A percentile compares a stretch with the other conserved stretches of the same genome.
Evolutionary conservation across 2,888 invertebrate genomes (phyloP).

Genomic region (Platycheirus rosarum): DNA sequence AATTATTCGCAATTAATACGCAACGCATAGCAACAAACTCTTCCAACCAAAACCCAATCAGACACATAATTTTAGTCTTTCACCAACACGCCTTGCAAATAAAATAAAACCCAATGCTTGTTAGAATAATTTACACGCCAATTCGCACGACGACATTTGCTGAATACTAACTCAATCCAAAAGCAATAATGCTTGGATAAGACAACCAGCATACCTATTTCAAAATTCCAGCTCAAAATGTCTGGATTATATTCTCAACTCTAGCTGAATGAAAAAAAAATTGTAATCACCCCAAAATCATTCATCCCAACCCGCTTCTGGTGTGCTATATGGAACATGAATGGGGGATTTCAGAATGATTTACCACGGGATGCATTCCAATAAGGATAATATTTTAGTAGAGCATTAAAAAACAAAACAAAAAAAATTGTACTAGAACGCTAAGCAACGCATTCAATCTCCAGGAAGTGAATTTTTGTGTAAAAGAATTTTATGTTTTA

Average conservation of each 20-base stretch:
- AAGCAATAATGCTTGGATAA: neutral
- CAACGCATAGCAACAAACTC: too few relatives aligned
- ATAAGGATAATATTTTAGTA: constrained; percentile 47
- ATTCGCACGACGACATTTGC: constrained; percentile 46
- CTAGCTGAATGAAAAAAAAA: neutral
- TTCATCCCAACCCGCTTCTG: constrained; percentile 50
- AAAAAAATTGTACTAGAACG: constrained; percentile 49
- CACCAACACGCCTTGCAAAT: neutral
- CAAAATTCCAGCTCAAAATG: constrained; percentile 47
- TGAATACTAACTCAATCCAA: constrained; percentile 58
- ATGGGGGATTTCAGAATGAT: constrained; percentile 38
- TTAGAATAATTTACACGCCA: constrained; percentile 57
- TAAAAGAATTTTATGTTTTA: constrained; percentile 49
- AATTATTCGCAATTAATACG: too few relatives aligned
- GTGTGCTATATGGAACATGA: constrained; percentile 19
- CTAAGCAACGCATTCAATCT: constrained; percentile 5
- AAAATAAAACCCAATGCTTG: constrained; percentile 16
- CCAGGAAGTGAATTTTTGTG: constrained; percentile 60
- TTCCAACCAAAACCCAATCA: constrained; percentile 9
- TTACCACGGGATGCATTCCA: constrained; percentile 41
- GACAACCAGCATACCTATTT: constrained; percentile 49
- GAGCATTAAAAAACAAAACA: constrained; percentile 32
- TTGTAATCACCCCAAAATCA: constrained; percentile 3
- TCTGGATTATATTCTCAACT: constrained; percentile 14
- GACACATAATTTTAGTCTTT: too few relatives aligned